These are phyloP conservation scores for Drosophila quinaria DNA, from an alignment of 2,888 invertebrate species.

Conservation along the genomic window DNA sequence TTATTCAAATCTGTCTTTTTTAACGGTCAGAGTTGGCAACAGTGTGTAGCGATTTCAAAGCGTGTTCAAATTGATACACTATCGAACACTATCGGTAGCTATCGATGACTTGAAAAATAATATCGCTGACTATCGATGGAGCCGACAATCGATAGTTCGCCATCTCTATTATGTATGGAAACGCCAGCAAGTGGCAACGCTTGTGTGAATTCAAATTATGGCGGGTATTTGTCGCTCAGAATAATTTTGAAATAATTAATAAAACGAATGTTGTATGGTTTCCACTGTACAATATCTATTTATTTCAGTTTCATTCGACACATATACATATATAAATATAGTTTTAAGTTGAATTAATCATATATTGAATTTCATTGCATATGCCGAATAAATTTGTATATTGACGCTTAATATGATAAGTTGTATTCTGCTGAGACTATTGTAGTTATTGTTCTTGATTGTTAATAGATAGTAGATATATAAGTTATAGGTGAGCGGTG, in stretches of 20 bases:
- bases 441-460: constrained; percentile 38
- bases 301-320: constrained; percentile 53
- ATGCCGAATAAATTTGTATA: constrained; percentile 17
- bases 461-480: constrained; percentile 8
- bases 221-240: neutral
- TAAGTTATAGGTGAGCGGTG: neutral
- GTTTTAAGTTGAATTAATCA: constrained; percentile 19
- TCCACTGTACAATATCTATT: constrained; percentile 75
- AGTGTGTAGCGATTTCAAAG: no score
- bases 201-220: neutral
- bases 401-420: constrained; percentile 28
- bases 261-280: constrained; percentile 7
- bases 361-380: constrained; percentile 21
- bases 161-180: neutral
- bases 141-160: no score
- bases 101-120: no score
- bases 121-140: no score
- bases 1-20: no score
- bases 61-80: no score
- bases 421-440: constrained; percentile 23
- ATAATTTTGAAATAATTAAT: neutral
- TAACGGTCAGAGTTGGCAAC: no score
- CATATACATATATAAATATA: constrained; percentile 17
- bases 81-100: no score
- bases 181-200: neutral